Evolutionary conservation across 1,140 invertebrate genomes (phyloP), one percentile per base, ranked within the genome.

Genomic region (Adelges cooleyi): DNA sequence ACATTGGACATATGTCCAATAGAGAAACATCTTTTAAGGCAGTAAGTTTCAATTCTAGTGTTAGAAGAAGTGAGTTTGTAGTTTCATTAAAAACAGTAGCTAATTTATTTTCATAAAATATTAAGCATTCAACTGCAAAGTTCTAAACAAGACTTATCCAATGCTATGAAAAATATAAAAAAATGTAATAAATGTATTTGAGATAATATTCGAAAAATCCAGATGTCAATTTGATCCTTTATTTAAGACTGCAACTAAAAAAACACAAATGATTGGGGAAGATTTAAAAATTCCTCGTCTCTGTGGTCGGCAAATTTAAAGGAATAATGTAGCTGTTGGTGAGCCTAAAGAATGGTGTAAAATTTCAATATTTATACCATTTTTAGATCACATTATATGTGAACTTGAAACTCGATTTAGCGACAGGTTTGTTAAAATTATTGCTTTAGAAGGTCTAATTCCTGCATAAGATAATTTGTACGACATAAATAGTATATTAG

Each of bases 241-340:
- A 36, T 36, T 36, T 36, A 36, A 36, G 33, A 13, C 6, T 36
- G 33, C 13, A 36, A 36, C 33, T 36, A 36, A 36, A 36, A 36
- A 36, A 36, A 13, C 33, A 36, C 33, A 36, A 36, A 36, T 36
- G 33, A 8, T 6, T 36, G 13, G 33, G 13, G 33, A 36, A 36
- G 13, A 36, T 36, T 36, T 36, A 36, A 36, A 36, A 48, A 48
- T 48, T n/a, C 46, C 46, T 48, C 9, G 46, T 48, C 20, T 48
- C 68, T 17, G n/a, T 48, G 46, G n/a, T 48, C 75, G 36, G 36
- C 36, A 38, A 38, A 38, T 38, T 38, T 13, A 38, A 38, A 38
- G 36, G 36, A 38, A 38, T 38, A 38, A 38, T 38, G 13, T 13
- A 38, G 36, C 13, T 38, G 36, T 38, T 38, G 36, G 36, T 38